phyloP scores from a whole-genome alignment of 1,140 invertebrate genomes.

The Heliconius eleuchia region DNA sequence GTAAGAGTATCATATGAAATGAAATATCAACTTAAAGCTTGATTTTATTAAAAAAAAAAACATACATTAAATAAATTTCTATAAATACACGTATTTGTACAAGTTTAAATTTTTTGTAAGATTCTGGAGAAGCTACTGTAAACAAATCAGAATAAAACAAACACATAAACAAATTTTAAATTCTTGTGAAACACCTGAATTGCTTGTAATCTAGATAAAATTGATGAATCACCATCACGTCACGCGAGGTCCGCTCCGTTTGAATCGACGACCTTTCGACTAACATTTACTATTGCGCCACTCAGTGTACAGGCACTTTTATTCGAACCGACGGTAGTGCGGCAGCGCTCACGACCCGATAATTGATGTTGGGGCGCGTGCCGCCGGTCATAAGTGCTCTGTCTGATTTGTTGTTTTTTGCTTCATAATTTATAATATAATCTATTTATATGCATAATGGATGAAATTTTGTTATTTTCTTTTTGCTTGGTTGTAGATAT shows the following conservation, averaged over 20 bases:
- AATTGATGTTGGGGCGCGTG: conserved; percentile 75
- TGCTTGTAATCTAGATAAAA: conserved; percentile 30
- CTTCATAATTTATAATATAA: neutral
- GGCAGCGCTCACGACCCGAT: conserved; percentile 74
- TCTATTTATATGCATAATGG: neutral
- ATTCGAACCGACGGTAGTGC: conserved; percentile 73
- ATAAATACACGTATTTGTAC: no score
- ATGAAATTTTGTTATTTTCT: no score
- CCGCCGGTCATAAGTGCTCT: conserved; percentile 61
- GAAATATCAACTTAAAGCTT: no score
- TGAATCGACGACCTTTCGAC: conserved; percentile 70
- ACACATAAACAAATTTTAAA: neutral
- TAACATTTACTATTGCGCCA: conserved; percentile 73
- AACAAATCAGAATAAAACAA: neutral
- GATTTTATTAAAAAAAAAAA: no score
- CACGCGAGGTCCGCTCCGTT: conserved; percentile 53
- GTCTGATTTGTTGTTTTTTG: conserved; percentile 46
- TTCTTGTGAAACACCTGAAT: neutral
- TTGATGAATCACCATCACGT: conserved; percentile 36
- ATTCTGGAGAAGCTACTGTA: no score
- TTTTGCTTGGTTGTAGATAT: no score
- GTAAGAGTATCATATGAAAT: no score
- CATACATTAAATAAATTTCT: no score
- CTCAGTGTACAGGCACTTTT: conserved; percentile 64
- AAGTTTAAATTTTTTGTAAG: no score